Base-by-base conservation (phyloP, 2,797 vertebrate genomes). In the Manis crassicaudata region DNA sequence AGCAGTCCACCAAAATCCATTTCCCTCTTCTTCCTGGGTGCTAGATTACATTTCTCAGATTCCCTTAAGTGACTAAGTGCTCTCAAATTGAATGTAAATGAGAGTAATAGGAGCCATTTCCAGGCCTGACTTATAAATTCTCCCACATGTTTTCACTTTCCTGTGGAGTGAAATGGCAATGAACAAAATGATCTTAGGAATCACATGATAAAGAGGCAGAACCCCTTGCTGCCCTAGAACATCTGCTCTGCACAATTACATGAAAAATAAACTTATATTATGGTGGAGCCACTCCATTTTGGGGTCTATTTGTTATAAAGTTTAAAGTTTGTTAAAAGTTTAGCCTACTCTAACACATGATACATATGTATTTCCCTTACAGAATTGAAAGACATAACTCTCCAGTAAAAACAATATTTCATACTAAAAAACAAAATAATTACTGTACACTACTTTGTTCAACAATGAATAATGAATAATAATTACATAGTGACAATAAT, bases 381-480 rank as follows among this genome's bases (percentile, higher is more conserved):
- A 90, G 60, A 94, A 46, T 4, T 65, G 46, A 91, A 58, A 94
- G 83, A 88, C 4, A 76, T 20, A 60, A 82, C 77, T 76, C 27
- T 85, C 81, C 46, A 92, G n/a, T 13, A 92, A 63, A 94, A 95
- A 79, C 18, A 50, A 62, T 81, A 84, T 60, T 86, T 67, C 52
- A n/a, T 35, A 63, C 0, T 10, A 56, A 65, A 75, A 85, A 52
- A 29, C 27, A 56, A 92, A 86, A 67, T 63, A 35, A 92, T 81
- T 40, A 67, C 5, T 73, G 18, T 37, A 85, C 0, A 70, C 17
- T 91, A 43, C 37, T 63, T 91, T 77, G 37, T 17, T 72, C 32
- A 88, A 37, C 43, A 87, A 62, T 63, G 32, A 76, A 67, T 77
- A 87, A 62, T 63, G 32, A 76, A 67, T 77, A 75, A 73, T n/a